Evolutionary conservation across 2,797 vertebrate genomes (phyloP).

Genomic region (Lerista edwardsae): DNA sequence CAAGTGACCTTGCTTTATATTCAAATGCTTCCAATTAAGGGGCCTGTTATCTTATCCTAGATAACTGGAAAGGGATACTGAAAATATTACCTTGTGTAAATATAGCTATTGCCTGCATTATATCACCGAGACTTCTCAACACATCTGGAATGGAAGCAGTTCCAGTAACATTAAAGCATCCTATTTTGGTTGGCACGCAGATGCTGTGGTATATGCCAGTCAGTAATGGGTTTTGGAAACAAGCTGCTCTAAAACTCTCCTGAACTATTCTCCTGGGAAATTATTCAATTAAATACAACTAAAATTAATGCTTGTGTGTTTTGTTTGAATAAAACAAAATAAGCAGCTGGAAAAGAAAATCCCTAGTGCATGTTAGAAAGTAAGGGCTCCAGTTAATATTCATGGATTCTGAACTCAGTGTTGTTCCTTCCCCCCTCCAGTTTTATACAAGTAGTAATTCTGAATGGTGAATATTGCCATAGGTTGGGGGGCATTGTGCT

Average conservation of each 20-base stretch:
- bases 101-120: constrained; percentile 82
- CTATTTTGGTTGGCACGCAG: constrained; percentile 89
- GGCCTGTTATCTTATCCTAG: constrained; percentile 69
- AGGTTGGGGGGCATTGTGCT: background rate
- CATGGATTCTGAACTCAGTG: constrained; percentile 46
- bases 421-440: constrained; percentile 42
- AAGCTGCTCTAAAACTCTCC: constrained; percentile 77
- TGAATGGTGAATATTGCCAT: background rate
- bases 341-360: constrained; percentile 74
- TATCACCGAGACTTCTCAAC: constrained; percentile 81
- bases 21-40: constrained; percentile 63
- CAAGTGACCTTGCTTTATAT: constrained; percentile 34
- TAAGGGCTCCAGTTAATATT: constrained; percentile 72
- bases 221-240: constrained; percentile 86
- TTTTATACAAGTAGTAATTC: constrained; percentile 14
- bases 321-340: constrained; percentile 82
- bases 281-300: constrained; percentile 88
- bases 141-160: constrained; percentile 82
- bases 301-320: constrained; percentile 84
- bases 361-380: constrained; percentile 76
- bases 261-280: constrained; percentile 85
- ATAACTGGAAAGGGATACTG: constrained; percentile 72
- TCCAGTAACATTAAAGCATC: constrained; percentile 82
- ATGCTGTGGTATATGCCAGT: constrained; percentile 81
- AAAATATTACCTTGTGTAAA: constrained; percentile 78